Conservation (phyloP, 2,888 invertebrate genomes). For the Cheilosia scutellata region DNA sequence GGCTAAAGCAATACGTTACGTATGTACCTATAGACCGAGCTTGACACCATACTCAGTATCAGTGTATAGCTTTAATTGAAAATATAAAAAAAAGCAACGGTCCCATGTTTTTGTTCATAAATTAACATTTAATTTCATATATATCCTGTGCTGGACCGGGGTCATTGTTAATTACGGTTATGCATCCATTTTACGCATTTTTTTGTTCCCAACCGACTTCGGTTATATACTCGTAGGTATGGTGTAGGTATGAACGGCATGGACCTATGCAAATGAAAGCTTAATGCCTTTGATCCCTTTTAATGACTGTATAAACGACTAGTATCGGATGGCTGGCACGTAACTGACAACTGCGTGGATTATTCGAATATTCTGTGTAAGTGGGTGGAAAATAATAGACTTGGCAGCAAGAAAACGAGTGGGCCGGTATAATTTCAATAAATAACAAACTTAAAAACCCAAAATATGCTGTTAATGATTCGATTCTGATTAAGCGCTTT, state of each 20-base stretch:
- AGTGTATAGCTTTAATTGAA: constrained; percentile 35
- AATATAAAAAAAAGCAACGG: neutral
- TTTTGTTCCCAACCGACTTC: neutral
- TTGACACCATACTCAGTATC: neutral
- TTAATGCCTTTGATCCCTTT: constrained; percentile 70
- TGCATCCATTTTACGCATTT: constrained; percentile 42
- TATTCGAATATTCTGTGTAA: constrained; percentile 53
- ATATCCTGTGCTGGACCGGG: constrained; percentile 35
- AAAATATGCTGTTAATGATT: constrained; percentile 71
- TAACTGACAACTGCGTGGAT: constrained; percentile 70
- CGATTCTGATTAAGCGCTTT: constrained; percentile 24
- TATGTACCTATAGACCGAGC: neutral
- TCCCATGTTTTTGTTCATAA: constrained; percentile 26
- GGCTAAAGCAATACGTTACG: too few species aligned
- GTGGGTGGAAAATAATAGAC: constrained; percentile 64
- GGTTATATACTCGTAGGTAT: neutral
- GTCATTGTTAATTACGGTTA: constrained; percentile 62
- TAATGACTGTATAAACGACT: constrained; percentile 73
- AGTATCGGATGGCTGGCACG: constrained; percentile 39
- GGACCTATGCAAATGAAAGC: constrained; percentile 67
- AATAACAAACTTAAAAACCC: constrained; percentile 60
- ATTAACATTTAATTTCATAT: constrained; percentile 59
- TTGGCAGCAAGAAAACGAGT: neutral
- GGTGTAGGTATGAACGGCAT: constrained; percentile 2
- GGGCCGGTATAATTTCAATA: constrained; percentile 36